Evolutionary conservation across 2,113 vertebrate species (phyloP), one percentile per base, ranked within the genome.

Genomic region (Pycnonotus jocosus): DNA sequence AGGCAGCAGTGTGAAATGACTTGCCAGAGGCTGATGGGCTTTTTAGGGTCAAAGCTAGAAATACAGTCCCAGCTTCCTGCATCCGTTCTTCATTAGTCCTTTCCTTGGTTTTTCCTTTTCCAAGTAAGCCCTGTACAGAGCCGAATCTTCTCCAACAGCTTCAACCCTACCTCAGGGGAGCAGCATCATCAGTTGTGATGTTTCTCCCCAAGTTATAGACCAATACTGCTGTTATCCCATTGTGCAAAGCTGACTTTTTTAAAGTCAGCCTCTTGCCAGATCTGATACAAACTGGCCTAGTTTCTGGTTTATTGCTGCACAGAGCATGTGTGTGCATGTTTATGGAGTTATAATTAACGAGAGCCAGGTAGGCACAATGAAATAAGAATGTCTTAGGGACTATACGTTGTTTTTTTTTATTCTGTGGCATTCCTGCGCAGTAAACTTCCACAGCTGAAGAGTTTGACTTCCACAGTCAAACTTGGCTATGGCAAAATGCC

Each of bases 221-320:
- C 4, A 9, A 48, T 2, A 8, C 68, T 73, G 71, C 66, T 88
- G 56, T 64, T 80, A n/a, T 12, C 47, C 86, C 7, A 14, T 96
- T 97, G 92, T 1, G 6, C 80, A 96, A 96, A 37, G 58, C 51
- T 62, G 33, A 83, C 62, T 77, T 70, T 60, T 86, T 83, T 56
- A 11, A 87, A 72, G 16, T 23, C 42, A 94, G 14, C 37, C 27
- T 84, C 93, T 78, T 95, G 95, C 93, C 95, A 97, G 69, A 96
- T 97, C 93, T 93, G 95, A 96, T 96, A 96, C 21, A 90, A 94
- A 92, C 72, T 83, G 92, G 20, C 93, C 95, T 95, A 94, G 88
- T 97, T 97, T 96, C 92, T 96, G 79, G 31, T 90, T 95, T 88
- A 86, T 84, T 93, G 77, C 80, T 3, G 80, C 76, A 18, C 1